Evolutionary conservation across 2,888 invertebrate genomes (phyloP), one percentile per base, ranked within the genome.

Genomic region (Brenthis ino): DNA sequence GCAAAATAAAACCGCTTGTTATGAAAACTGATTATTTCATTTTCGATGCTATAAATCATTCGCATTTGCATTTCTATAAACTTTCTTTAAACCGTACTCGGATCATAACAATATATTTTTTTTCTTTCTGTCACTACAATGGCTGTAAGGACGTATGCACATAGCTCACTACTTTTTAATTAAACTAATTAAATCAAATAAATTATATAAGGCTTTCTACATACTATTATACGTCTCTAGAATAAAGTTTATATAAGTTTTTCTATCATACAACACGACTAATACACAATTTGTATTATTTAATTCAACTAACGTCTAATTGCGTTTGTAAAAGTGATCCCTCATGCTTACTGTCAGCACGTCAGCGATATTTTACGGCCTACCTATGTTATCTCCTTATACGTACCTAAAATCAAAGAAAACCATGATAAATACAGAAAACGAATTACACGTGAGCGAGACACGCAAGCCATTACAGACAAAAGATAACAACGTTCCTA

Each of bases 401-500:
- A 75, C 77, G 70, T 89, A 88, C 84, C 88, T 88, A 86, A 76
- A 89, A 90, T 81, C 82, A 88, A 85, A 84, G 79, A 82, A 74
- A 82, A 82, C 78, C 73, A 79, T 79, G 80, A 85, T 87, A 85
- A 89, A 85, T 84, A 80, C 70, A 80, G 79, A 84, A 80, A 80
- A 81, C 79, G 77, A 77, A 83, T 81, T 81, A 80, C 79, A 82
- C 77, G 81, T 81, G 79, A 79, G 77, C 80, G 78, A 76, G 78
- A 78, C 89, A 89, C 88, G 88, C 89, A 80, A 88, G 79, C 85
- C 81, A 83, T 82, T 81, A 81, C 79, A 78, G 84, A 85, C 84
- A 82, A 85, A 84, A 85, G 85, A 88, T 91, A 88, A 43, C 37
- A 43, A 83, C 85, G 78, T 84, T 86, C 84, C 85, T 71, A 84